phyloP scores from a whole-genome alignment of 2,113 vertebrate genomes.

The Ophthalmolycus amberensis region DNA sequence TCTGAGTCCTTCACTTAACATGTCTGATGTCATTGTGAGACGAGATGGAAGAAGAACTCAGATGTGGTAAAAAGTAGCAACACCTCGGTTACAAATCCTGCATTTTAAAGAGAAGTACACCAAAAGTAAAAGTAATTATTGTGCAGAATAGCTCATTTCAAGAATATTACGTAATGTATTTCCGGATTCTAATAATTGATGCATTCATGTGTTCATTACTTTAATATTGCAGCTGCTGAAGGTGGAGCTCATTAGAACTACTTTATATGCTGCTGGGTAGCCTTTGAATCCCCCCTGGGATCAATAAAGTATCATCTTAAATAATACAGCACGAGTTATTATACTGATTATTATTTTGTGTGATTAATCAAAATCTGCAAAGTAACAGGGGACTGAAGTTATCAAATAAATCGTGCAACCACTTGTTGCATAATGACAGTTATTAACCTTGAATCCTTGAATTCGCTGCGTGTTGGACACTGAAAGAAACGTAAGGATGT shows the following conservation, averaged over 20 bases:
- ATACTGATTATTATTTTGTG: not conserved
- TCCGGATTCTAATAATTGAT: not conserved
- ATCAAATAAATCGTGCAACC: not conserved
- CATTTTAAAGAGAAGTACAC: no score
- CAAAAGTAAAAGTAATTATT: no score
- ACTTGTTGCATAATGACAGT: not conserved
- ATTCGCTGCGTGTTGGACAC: not conserved
- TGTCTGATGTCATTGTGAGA: no score
- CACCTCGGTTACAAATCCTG: no score
- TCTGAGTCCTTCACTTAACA: no score
- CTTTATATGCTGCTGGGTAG: not conserved
- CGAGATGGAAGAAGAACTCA: no score
- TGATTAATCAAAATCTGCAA: no score
- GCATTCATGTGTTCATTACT: not conserved
- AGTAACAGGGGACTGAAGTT: no score
- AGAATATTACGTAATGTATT: not conserved
- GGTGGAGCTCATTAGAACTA: not conserved
- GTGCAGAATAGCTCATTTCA: no score
- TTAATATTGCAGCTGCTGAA: not conserved
- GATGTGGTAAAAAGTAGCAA: no score
- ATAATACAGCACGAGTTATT: not conserved
- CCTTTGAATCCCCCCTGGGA: not conserved
- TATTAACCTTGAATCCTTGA: not conserved
- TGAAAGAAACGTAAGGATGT: not conserved
- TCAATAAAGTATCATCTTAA: not conserved